These are phyloP conservation scores for Okapia johnstoni DNA, from an alignment of 2,113 vertebrate species.

Conservation along the genomic window DNA sequence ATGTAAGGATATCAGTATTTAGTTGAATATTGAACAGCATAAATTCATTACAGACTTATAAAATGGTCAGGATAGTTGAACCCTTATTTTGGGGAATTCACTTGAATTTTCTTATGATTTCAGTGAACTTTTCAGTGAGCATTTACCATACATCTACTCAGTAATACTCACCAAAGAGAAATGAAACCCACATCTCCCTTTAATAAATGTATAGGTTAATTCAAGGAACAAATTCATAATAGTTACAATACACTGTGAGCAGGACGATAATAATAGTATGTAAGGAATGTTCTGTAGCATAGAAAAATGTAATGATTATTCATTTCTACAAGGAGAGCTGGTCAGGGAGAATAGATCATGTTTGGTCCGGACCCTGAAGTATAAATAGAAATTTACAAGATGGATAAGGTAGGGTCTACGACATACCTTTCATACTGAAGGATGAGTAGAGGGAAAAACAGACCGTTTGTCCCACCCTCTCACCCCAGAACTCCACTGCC, in stretches of 20 bases:
- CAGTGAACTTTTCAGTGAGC: not conserved
- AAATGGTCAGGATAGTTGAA: not conserved
- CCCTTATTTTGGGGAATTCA: not conserved
- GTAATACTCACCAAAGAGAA: slow-evolving; percentile 21
- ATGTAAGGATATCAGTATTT: not conserved
- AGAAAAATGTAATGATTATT: not conserved
- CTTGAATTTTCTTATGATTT: slow-evolving; percentile 29
- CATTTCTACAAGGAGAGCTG: not conserved
- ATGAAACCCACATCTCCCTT: not conserved
- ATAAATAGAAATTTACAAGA: not conserved
- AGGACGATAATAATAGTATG: not conserved
- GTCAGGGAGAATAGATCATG: not conserved
- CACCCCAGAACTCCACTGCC: not conserved
- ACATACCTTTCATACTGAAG: not conserved
- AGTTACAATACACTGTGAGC: not conserved
- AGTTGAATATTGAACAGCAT: not conserved
- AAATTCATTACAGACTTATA: not conserved
- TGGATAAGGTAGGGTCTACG: not conserved
- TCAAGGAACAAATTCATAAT: not conserved
- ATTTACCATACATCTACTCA: not conserved
- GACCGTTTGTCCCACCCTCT: not conserved
- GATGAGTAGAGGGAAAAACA: not conserved
- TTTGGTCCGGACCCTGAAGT: not conserved
- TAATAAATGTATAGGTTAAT: not conserved
- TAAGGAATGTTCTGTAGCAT: not conserved